Evolutionary conservation across 2,888 invertebrate species (phyloP).

Genomic region (Drosophila suboccidentalis): DNA sequence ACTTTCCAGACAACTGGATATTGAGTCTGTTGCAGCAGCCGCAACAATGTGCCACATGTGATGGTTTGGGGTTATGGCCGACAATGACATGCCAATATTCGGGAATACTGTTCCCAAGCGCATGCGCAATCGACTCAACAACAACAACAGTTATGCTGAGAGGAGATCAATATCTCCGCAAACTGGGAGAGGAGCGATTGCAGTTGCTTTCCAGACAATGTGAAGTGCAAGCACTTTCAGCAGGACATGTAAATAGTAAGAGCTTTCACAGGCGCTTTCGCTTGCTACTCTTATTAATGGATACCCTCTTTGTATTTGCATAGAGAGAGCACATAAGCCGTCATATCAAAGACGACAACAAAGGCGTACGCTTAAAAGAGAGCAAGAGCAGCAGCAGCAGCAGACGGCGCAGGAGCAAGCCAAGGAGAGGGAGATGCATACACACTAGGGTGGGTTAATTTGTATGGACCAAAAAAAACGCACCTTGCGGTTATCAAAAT

Average conservation of each 20-base stretch:
- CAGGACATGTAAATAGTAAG: constrained; percentile 1
- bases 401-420: constrained; percentile 24
- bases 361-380: constrained; percentile 6
- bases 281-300: not conserved
- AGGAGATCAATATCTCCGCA: not conserved
- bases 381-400: not conserved
- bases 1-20: not conserved
- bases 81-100: not conserved
- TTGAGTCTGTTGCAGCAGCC: not conserved
- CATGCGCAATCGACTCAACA: not conserved
- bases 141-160: not conserved
- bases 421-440: constrained; percentile 28
- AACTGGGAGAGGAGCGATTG: not conserved
- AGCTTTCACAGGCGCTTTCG: not conserved
- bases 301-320: not conserved
- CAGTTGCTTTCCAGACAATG: not conserved
- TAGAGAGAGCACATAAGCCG: not conserved
- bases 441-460: too few relatives aligned
- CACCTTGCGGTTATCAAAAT: too few relatives aligned
- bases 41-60: not conserved
- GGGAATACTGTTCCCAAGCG: not conserved
- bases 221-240: not conserved
- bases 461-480: too few relatives aligned
- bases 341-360: constrained; percentile 1
- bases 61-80: constrained; percentile 1